Evolutionary conservation across 37 sponge, comb jelly and placozoan species (phyloP), one percentile per base, ranked within the genome.

Genomic region (Cliona cf. orientalis): DNA sequence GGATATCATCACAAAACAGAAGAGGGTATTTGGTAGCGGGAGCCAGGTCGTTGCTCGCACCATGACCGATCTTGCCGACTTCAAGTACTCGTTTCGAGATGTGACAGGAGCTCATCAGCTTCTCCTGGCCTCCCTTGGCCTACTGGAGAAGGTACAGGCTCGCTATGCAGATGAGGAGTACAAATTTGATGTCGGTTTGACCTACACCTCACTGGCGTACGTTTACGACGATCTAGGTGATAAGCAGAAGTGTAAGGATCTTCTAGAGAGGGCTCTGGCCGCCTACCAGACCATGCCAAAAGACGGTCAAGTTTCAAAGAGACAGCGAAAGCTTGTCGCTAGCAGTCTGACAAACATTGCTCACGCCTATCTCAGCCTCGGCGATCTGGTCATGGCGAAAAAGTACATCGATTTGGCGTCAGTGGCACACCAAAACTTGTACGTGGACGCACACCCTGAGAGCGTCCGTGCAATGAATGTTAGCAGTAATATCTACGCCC

Each of bases 271-370:
- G 35, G 87, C 94, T 12, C 46, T 95, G 63, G 67, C 28, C 0
- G 33, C 84, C 39, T 86, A 86, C 42, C 87, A 89, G 59, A 60
- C 85, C 3, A 21, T 89, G 1, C 94, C 93, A 4, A 59, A 26
- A 26, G 55, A 77, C 31, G 84, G 81, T 19, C 55, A 66, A 12
- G 60, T 81, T 29, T 42, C 74, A 43, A 60, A 55, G 22, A 41
- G 46, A 32, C 89, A 90, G 55, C 65, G 59, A n/a, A 72, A 35
- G 32, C 83, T 83, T 19, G 71, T 88, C 11, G 72, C 91, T 36
- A 86, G 59, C 62, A 57, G 72, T 37, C 68, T 95, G 66, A 89
- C 72, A 37, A 94, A 95, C 71, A 67, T 95, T 21, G 80, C 87
- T 38, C 90, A 82, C 46, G 80, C 84, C 5, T 81, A 92, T 46